Evolutionary conservation across 2,888 invertebrate species (phyloP).

Genomic region (Tetranychus truncatus): DNA sequence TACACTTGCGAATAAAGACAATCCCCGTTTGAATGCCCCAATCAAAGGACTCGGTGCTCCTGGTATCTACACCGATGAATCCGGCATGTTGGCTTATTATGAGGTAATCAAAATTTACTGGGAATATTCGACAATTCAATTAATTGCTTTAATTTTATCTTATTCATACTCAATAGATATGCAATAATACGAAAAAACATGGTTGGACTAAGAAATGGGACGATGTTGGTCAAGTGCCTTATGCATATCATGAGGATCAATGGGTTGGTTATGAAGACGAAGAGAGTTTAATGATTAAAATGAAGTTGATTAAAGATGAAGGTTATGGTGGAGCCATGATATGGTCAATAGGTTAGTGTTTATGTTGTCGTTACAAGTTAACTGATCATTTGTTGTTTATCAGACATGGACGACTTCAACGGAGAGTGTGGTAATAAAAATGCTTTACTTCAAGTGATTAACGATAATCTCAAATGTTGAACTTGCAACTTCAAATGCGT

Average conservation of each 20-base stretch:
- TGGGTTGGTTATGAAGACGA: slow-evolving; percentile 80
- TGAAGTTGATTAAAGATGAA: slow-evolving; percentile 65
- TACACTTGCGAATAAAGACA: slow-evolving; percentile 57
- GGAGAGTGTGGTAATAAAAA: too few species aligned
- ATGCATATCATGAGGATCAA: slow-evolving; percentile 59
- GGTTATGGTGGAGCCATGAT: slow-evolving; percentile 74
- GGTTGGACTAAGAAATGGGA: slow-evolving; percentile 73
- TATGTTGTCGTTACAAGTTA: too few species aligned
- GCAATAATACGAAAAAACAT: slow-evolving; percentile 32
- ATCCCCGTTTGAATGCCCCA: slow-evolving; percentile 63
- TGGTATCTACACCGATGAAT: slow-evolving; percentile 65
- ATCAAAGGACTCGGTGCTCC: slow-evolving; percentile 72
- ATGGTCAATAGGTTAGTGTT: slow-evolving; percentile 38
- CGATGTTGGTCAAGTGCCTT: slow-evolving; percentile 59
- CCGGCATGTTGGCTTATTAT: slow-evolving; percentile 73
- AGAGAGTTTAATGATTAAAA: slow-evolving; percentile 62
- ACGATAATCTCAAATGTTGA: too few species aligned
- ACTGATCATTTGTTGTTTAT: too few species aligned
- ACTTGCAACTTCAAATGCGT: too few species aligned
- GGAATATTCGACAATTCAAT: too few species aligned
- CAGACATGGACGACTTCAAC: too few species aligned
- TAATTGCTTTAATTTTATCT: too few species aligned
- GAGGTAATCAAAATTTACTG: slow-evolving; percentile 37
- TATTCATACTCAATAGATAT: not conserved
- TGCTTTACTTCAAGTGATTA: too few species aligned